Evolutionary conservation across 2,888 invertebrate species (phyloP).

Genomic region (Phengaris arion): DNA sequence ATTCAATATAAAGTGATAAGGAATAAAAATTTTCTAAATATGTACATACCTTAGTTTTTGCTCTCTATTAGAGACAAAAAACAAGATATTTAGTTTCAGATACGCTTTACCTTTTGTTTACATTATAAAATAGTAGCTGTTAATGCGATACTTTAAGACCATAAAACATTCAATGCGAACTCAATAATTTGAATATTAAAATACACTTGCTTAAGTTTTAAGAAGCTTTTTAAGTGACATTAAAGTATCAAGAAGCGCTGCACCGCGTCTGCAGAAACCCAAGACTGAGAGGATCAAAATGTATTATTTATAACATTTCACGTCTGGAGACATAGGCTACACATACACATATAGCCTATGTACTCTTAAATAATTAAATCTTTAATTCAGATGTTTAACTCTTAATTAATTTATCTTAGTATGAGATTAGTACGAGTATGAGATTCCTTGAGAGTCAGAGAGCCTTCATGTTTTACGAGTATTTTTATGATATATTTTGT

Average conservation of each 20-base stretch:
- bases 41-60: too few relatives aligned
- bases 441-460: too few relatives aligned
- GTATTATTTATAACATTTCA: constrained; percentile 59
- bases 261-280: constrained; percentile 44
- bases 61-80: too few relatives aligned
- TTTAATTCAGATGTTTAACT: constrained; percentile 22
- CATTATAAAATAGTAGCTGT: background rate
- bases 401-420: background rate
- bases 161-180: constrained; percentile 34
- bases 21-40: too few relatives aligned
- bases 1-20: background rate
- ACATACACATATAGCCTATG: constrained; percentile 12
- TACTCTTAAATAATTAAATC: constrained; percentile 27
- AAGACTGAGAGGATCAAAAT: constrained; percentile 55
- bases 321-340: constrained; percentile 43
- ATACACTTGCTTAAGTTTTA: constrained; percentile 22
- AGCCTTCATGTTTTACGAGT: too few relatives aligned
- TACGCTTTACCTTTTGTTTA: too few relatives aligned
- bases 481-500: too few relatives aligned
- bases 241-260: constrained; percentile 43
- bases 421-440: background rate
- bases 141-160: constrained; percentile 31
- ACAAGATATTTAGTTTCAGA: too few relatives aligned
- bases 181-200: constrained; percentile 26
- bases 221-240: constrained; percentile 40